These are phyloP conservation scores for Castor canadensis DNA, from an alignment of 2,113 vertebrate genomes.

Conservation along the genomic window DNA sequence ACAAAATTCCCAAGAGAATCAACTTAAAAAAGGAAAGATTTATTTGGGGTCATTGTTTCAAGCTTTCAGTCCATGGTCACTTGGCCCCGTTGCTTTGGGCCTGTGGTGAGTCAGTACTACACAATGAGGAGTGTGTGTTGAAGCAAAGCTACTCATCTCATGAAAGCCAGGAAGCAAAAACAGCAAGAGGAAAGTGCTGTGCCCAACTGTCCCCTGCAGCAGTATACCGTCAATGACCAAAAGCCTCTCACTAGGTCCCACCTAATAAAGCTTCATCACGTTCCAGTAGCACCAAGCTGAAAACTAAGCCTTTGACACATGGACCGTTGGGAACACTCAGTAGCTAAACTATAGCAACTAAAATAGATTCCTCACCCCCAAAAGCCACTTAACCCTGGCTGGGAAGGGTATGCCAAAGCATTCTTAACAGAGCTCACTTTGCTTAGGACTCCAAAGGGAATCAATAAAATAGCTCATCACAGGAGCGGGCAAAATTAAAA, in stretches of 20 bases:
- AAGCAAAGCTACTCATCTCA: background rate
- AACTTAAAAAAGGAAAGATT: background rate
- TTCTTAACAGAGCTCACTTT: background rate
- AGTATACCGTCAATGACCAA: rapidly evolving
- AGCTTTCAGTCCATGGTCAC: too few relatives aligned
- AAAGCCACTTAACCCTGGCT: too few relatives aligned
- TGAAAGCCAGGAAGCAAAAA: background rate
- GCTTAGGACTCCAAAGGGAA: background rate
- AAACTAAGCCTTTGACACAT: background rate
- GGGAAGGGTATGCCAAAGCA: too few relatives aligned
- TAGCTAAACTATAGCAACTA: background rate
- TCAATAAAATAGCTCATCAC: background rate
- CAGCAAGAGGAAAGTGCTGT: background rate
- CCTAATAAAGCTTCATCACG: background rate
- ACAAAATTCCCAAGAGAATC: background rate
- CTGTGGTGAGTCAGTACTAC: too few relatives aligned
- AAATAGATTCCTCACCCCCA: background rate
- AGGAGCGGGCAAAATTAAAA: background rate
- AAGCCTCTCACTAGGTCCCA: too few relatives aligned
- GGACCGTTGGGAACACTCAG: too few relatives aligned
- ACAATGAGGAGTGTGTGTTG: background rate
- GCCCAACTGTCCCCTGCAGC: background rate
- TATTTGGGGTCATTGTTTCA: too few relatives aligned
- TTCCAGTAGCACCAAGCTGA: background rate
- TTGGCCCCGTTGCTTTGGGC: too few relatives aligned